Base-by-base conservation (phyloP, 2,797 vertebrate genomes). In the Synaphobranchus kaupii region DNA sequence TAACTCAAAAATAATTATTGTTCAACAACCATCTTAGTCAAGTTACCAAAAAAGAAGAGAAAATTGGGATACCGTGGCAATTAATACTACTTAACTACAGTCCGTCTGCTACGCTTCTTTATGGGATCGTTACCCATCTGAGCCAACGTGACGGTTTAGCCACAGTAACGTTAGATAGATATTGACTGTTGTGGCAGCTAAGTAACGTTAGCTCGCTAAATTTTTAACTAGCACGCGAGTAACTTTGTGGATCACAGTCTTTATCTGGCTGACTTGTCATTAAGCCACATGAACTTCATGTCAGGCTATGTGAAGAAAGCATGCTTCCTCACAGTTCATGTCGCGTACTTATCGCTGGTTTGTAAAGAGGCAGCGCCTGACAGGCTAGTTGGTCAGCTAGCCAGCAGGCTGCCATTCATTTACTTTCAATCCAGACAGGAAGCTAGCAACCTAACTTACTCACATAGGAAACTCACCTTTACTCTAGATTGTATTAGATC, bases 321-420 rank as follows among this genome's bases (percentile, higher is more conserved):
- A 54, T 68, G 31, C 50, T 47, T 63, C 31, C 39, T 39, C 15
- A 66, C 48, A 15, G 28, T 25, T 13, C 47, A 34, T 86, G n/a
- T 84, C 86, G 47, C 86, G 54, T 56, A 68, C 50, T 87, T 66
- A 68, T 68, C 63, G 63, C 63, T n/a, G 31, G 34, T 66, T 78
- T 44, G 39, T 44, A 22, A 17, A 39, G 71, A 2, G n/a, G 47
- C 63, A 87, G 25, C 22, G 48, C 39, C 83, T 87, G 84, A 68
- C 86, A 76, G 78, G 39, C 68, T 76, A 28, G 87, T 63, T 28
- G 54, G 63, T 28, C 28, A 84, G 39, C 83, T 44, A 63, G 68
- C 54, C 56, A 84, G 48, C 47, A 48, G 78, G 47, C 39, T 81
- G 47, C 78, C 78, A 81, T 81, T 81, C 78, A 81, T 81, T 81